Base-by-base conservation (phyloP, 2,888 invertebrate genomes). In the Escarpia spicata region DNA sequence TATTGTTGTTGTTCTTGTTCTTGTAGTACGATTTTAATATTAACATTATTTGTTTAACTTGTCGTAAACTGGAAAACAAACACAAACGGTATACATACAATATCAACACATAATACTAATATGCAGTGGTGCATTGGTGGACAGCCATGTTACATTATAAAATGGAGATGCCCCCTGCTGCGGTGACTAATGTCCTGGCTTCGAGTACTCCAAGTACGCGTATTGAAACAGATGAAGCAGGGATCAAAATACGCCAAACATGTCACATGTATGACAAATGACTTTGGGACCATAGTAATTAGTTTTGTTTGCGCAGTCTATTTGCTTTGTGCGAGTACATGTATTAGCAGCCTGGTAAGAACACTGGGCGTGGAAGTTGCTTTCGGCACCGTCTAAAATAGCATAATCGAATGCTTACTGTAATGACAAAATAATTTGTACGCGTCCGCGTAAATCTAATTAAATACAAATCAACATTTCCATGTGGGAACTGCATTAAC, bases 221-320 rank as follows among this genome's bases (percentile, higher is more conserved):
- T 75, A 75, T 75, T 75, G 75, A 75, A 75, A 75, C 75, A 75
- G 75, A 75, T 75, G 75, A 75, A 75, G 75, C 75, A 26, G 75
- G 75, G 75, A 75, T 75, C 75, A 75, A 75, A 75, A 75, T 75
- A 75, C 75, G 75, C 75, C 75, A 75, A 75, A 75, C n/a, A 75
- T 75, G 75, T 75, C 26, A 75, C 75, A 75, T 75, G 75, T 75
- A 75, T 75, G 75, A 75, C 75, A 75, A 75, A 75, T 75, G 75
- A 75, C 75, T 75, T 26, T 75, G 75, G 75, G n/a, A 75, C 75
- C 75, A 75, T 75, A 75, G 75, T 75, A 75, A 75, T 75, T 75
- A 75, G 75, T 75, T 75, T n/a, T 75, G 75, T 75, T 75, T 75
- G 75, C 75, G 15, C 75, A 75, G 75, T 75, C 75, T 75, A 75